Evolutionary conservation across 92 coral and sea anemone species (phyloP).

Genomic region (Siderastrea radians): DNA sequence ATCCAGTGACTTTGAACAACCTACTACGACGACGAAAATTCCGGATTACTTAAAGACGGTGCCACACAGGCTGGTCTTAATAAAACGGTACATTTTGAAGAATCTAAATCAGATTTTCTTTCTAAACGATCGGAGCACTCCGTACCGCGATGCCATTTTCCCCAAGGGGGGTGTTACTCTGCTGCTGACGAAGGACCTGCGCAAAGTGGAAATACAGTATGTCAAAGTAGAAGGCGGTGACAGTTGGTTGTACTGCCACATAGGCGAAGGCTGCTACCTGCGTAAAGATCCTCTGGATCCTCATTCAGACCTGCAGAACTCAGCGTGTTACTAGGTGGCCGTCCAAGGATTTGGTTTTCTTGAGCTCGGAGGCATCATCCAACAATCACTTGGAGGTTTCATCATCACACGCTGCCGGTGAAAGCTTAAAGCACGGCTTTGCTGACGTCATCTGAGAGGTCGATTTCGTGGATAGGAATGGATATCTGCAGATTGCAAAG

Average conservation of each 20-base stretch:
- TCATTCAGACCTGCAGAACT: constrained; percentile 42
- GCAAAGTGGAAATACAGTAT: constrained; percentile 58
- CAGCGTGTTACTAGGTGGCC: constrained; percentile 56
- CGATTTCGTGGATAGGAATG: constrained; percentile 76
- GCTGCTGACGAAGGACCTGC: constrained; percentile 60
- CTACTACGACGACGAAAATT: too few species aligned
- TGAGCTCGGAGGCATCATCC: constrained; percentile 74
- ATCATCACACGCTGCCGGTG: constrained; percentile 85
- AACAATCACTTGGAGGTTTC: constrained; percentile 75
- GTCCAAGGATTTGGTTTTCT: constrained; percentile 70
- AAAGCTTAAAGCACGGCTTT: constrained; percentile 72
- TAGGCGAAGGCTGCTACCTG: constrained; percentile 77
- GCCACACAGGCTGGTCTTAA: too few species aligned
- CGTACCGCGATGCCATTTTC: constrained; percentile 43
- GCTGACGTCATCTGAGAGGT: constrained; percentile 71
- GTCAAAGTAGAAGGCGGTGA: constrained; percentile 18
- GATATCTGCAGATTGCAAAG: constrained; percentile 33
- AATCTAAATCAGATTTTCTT: too few species aligned
- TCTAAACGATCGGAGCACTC: constrained; percentile 61
- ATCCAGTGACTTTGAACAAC: too few species aligned
- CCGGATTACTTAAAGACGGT: too few species aligned
- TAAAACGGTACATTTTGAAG: too few species aligned
- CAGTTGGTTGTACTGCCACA: constrained; percentile 57
- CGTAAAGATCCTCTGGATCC: constrained; percentile 59
- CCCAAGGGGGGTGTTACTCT: constrained; percentile 62